Conservation (phyloP, 2,113 vertebrate genomes). For the Solea senegalensis region DNA sequence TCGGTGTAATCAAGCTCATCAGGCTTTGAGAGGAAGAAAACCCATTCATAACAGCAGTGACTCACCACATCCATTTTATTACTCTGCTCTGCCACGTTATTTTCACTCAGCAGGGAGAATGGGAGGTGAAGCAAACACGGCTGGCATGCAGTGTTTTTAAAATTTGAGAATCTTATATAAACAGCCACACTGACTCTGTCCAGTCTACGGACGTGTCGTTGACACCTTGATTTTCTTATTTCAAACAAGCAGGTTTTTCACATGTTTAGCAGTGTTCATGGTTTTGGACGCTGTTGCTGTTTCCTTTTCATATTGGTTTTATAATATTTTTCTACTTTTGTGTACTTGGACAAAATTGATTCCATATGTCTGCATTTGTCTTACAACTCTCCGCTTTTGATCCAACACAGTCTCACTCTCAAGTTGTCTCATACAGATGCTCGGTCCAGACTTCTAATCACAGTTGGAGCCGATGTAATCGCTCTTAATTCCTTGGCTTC, state of each 20-base stretch:
- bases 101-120: not conserved
- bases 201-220: too few species aligned
- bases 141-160: not conserved
- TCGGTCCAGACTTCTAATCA: not conserved
- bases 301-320: not conserved
- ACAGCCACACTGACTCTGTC: not conserved
- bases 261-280: not conserved
- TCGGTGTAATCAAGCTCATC: not conserved
- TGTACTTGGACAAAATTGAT: constrained; percentile 34
- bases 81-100: not conserved
- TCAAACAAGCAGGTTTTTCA: not conserved
- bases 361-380: constrained; percentile 28
- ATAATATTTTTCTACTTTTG: not conserved
- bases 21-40: not conserved
- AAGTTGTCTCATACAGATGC: not conserved
- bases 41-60: not conserved
- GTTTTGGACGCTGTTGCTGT: not conserved
- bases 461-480: too few species aligned
- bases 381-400: constrained; percentile 26
- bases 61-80: not conserved
- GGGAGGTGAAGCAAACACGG: not conserved
- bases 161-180: not conserved
- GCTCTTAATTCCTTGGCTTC: too few species aligned
- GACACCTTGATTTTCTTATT: too few species aligned
- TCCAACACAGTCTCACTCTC: not conserved